Percentiles rank a stretch among this genome's conserved stretches.
These are phyloP conservation scores for Pantherophis guttatus DNA, from an alignment of 2,113 vertebrate species.

Conservation along the genomic window DNA sequence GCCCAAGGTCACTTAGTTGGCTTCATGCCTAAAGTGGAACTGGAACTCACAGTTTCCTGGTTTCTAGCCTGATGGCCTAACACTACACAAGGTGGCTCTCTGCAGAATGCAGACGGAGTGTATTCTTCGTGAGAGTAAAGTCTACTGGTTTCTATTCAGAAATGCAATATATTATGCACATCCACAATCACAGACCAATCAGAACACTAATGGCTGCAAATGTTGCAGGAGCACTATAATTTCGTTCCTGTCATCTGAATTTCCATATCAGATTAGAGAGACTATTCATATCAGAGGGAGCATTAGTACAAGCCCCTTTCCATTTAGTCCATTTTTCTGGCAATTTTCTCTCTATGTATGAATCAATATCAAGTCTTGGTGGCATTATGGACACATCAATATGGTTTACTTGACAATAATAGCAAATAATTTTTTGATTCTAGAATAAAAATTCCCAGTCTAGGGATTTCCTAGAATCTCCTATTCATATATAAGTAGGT, in stretches of 20 bases:
- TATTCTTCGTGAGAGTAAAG: background rate
- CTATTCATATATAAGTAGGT: background rate
- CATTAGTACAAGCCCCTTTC: constrained; percentile 25
- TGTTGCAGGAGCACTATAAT: constrained; percentile 26
- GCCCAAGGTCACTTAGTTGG: background rate
- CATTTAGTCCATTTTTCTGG: constrained; percentile 39
- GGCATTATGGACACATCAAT: background rate
- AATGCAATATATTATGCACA: background rate
- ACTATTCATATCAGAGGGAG: constrained; percentile 24
- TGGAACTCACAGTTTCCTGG: background rate
- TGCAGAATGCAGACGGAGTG: background rate
- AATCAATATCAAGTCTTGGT: background rate
- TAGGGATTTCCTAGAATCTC: background rate
- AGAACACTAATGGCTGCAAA: background rate
- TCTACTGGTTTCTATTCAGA: background rate
- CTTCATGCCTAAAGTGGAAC: background rate
- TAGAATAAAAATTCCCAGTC: background rate
- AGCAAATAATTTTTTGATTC: background rate
- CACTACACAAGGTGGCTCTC: background rate
- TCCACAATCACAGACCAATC: accelerated
- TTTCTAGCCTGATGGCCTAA: background rate
- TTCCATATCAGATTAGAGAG: background rate
- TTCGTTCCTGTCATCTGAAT: constrained; percentile 25
- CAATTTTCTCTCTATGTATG: constrained; percentile 9
- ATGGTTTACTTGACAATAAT: background rate